A percentile compares a stretch with the other conserved stretches of the same genome.
These are phyloP conservation scores for Manis crassicaudata DNA, from an alignment of 2,797 vertebrate species.

Conservation along the genomic window DNA sequence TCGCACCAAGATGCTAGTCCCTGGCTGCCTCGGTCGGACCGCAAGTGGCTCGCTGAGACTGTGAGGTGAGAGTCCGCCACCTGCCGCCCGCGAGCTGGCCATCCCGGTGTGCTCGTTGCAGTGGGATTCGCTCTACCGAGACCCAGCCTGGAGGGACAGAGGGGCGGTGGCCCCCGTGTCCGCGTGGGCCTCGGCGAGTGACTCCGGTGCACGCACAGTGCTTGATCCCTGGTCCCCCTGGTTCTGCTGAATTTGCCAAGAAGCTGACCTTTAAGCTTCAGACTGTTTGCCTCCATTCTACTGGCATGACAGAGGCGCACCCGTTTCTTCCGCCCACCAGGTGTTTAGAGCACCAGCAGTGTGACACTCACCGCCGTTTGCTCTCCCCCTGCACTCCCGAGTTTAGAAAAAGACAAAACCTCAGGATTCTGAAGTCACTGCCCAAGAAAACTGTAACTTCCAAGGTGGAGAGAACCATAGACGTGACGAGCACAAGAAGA, in stretches of 20 bases:
- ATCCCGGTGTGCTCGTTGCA: neutral
- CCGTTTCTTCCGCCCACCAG: neutral
- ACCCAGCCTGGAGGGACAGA: neutral
- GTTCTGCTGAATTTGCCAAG: conserved; percentile 20
- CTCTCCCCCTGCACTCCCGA: neutral
- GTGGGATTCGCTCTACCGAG: neutral
- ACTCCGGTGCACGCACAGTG: neutral
- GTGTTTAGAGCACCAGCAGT: neutral
- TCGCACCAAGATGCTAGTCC: neutral
- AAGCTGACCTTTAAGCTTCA: conserved; percentile 42
- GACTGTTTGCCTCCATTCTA: conserved; percentile 45
- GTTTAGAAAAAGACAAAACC: neutral
- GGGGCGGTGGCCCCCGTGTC: neutral
- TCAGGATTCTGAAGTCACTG: neutral
- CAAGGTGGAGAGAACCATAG: conserved; percentile 12
- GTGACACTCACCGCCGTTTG: conserved; percentile 46
- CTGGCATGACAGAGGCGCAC: conserved; percentile 33
- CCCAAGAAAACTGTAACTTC: neutral
- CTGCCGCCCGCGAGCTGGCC: neutral
- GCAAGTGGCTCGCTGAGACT: neutral
- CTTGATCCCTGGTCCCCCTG: conserved; percentile 41
- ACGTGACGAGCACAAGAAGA: neutral
- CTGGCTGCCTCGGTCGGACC: neutral
- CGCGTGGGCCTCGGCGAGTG: neutral
- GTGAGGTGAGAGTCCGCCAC: neutral